These are phyloP conservation scores for Cnemophilus loriae DNA, from an alignment of 2,113 vertebrate species.

Conservation along the genomic window DNA sequence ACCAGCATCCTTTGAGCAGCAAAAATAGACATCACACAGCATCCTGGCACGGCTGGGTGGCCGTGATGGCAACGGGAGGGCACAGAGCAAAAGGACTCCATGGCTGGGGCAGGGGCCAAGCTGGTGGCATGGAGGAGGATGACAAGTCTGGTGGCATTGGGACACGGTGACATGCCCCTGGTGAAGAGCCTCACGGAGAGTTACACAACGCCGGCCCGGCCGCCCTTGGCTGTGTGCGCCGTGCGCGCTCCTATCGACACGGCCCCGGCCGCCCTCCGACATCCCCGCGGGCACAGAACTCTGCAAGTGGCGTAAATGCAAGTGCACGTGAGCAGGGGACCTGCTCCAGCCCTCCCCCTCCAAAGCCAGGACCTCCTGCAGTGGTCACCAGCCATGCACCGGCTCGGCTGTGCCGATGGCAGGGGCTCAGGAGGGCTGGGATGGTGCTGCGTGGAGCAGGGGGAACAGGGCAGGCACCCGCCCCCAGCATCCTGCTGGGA, in stretches of 20 bases:
- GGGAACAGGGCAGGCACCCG: background rate
- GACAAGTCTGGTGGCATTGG: background rate
- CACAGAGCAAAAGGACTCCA: background rate
- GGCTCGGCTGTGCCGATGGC: fast-evolving
- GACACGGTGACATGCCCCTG: background rate
- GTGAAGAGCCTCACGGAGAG: background rate
- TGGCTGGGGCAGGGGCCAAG: background rate
- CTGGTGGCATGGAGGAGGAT: background rate
- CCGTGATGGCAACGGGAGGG: fast-evolving
- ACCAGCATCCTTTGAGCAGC: background rate
- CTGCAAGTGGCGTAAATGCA: background rate
- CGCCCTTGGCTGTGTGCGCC: background rate
- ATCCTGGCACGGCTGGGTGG: fast-evolving
- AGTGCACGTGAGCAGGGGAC: background rate
- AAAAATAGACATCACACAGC: background rate
- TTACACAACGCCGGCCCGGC: background rate
- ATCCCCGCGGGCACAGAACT: background rate
- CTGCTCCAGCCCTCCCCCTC: background rate
- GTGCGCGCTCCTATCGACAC: background rate
- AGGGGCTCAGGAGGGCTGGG: fast-evolving
- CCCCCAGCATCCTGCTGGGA: background rate
- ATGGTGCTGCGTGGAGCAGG: fast-evolving
- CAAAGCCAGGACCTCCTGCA: background rate
- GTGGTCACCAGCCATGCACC: fast-evolving
- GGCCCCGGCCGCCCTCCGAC: constrained; percentile 29